Evolutionary conservation across 2,888 invertebrate genomes (phyloP), one percentile per base, ranked within the genome.

Genomic region (Bellardia bayeri): DNA sequence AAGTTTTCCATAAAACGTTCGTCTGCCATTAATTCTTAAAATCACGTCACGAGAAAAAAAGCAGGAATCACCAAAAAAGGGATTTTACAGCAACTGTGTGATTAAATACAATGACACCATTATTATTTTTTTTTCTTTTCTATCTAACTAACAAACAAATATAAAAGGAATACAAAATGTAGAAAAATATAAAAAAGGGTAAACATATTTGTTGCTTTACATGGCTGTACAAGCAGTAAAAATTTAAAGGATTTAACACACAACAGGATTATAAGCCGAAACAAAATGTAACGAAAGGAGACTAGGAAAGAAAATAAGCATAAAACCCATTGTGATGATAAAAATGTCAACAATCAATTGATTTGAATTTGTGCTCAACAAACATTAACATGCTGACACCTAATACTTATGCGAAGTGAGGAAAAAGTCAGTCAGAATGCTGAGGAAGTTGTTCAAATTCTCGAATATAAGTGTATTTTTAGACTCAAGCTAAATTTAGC

Each of bases 281-380:
- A 82, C 13, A 75, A 30, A 42, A 33, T 74, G 2, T 61, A 64
- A 51, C 13, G 4, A 72, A 42, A 80, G 14, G 1, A 54, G 7
- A 58, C 4, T 7, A 68, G 14, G n/a, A 9, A 11, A 49, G 74
- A 71, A 49, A 68, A 63, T 45, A 72, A 87, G 45, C 66, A 45
- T 82, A 51, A 84, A 87, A 68, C 30, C 72, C 54, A 64, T 74
- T 71, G 79, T 82, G 63, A 85, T 75, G 74, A 82, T 85, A 79
- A 74, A 87, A 87, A 74, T 87, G 81, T 82, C 74, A 87, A 75
- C 84, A 87, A 84, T 74, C 81, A 87, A 87, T 87, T 87, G 87
- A 87, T 79, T 85, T 84, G 84, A 87, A 69, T 81, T 82, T 78
- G 40, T 63, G 63, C 51, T 37, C 40, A 61, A 30, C 7, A 64